Conservation (phyloP, 1,140 invertebrate species). For the Leptonema lineaticorne region DNA sequence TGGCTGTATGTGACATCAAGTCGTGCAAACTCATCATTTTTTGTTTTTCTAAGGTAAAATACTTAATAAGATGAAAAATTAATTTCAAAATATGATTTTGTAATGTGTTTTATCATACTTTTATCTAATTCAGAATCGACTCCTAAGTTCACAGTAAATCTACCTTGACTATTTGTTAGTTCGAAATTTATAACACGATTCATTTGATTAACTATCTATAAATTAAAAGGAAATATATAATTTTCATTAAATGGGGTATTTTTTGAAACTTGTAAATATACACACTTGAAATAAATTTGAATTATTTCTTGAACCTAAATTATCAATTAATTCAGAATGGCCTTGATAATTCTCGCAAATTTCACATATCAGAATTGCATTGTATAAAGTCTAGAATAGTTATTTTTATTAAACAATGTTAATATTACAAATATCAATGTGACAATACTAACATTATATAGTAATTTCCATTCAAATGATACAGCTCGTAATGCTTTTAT, state of each 20-base stretch:
- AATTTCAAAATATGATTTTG: too few relatives aligned
- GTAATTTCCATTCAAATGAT: conserved; percentile 65
- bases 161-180: conserved; percentile 60
- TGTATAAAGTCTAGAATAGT: conserved; percentile 63
- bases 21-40: conserved; percentile 57
- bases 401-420: too few relatives aligned
- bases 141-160: conserved; percentile 67
- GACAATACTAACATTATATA: conserved; percentile 59
- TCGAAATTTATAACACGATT: conserved; percentile 69
- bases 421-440: conserved; percentile 38
- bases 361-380: conserved; percentile 65
- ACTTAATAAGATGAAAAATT: not conserved
- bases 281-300: conserved; percentile 61
- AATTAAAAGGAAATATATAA: conserved; percentile 47
- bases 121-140: conserved; percentile 68
- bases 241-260: not conserved
- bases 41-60: conserved; percentile 49
- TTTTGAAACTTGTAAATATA: not conserved
- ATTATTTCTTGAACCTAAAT: conserved; percentile 57
- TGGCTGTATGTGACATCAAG: conserved; percentile 65
- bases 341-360: conserved; percentile 56
- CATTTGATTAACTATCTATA: conserved; percentile 54
- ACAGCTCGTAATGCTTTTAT: conserved; percentile 64
- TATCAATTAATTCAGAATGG: conserved; percentile 56
- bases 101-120: too few relatives aligned